phyloP scores from a whole-genome alignment of 2,797 vertebrate genomes.

The Eulemur rubriventer region DNA sequence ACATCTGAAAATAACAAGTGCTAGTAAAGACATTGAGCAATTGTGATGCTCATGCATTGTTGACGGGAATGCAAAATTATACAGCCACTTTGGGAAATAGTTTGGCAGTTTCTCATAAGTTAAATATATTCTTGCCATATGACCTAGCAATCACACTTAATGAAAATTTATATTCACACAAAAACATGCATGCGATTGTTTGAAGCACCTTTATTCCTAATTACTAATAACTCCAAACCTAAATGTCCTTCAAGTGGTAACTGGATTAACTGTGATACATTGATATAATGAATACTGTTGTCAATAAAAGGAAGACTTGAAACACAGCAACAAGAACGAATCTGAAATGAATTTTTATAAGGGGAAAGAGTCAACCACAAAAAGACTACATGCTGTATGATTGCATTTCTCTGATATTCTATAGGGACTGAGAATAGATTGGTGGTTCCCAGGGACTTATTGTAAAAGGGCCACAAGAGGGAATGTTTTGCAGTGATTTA shows the following conservation, averaged over 20 bases:
- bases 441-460: background rate
- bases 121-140: background rate
- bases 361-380: too few species aligned
- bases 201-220: background rate
- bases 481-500: background rate
- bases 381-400: background rate
- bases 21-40: background rate
- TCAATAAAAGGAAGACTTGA: background rate
- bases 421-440: background rate
- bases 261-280: background rate
- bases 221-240: background rate
- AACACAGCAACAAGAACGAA: too few species aligned
- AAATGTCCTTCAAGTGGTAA: background rate
- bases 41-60: background rate
- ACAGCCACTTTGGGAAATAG: background rate
- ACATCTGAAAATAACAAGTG: background rate
- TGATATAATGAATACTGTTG: background rate
- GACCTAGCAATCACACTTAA: background rate
- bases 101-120: background rate
- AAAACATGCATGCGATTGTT: background rate
- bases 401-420: background rate
- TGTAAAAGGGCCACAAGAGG: background rate
- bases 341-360: too few species aligned
- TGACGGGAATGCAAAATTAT: background rate
- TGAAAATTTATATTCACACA: background rate